Evolutionary conservation across 2,113 vertebrate species (phyloP).

Genomic region (Mustela nigripes): DNA sequence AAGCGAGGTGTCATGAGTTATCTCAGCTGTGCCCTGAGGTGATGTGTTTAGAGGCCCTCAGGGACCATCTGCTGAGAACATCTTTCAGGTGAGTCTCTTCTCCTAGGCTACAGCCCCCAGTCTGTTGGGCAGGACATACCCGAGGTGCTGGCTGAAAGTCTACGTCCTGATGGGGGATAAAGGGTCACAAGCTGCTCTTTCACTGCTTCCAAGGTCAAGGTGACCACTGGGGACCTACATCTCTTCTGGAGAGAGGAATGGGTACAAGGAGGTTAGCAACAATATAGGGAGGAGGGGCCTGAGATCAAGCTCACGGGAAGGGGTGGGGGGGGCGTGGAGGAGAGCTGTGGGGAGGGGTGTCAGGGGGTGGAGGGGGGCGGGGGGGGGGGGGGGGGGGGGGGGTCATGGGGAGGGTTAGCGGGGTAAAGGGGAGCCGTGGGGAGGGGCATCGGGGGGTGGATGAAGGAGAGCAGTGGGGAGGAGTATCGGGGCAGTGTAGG

Average conservation of each 20-base stretch:
- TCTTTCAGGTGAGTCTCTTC: background rate
- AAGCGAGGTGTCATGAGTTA: rapidly evolving
- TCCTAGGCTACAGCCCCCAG: background rate
- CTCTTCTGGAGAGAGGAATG: background rate
- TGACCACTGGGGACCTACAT: background rate
- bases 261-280: background rate
- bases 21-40: background rate
- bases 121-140: background rate
- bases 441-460: no score
- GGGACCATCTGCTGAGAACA: background rate
- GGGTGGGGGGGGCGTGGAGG: no score
- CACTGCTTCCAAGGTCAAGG: background rate
- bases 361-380: no score
- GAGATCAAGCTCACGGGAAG: background rate
- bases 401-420: background rate
- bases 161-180: rapidly evolving
- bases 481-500: background rate
- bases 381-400: no score
- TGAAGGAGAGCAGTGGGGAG: background rate
- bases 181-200: background rate
- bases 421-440: no score
- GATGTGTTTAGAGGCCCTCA: background rate
- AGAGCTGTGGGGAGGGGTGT: background rate
- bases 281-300: background rate
- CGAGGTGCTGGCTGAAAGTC: rapidly evolving